Evolutionary conservation across 2,797 vertebrate species (phyloP).

Genomic region (Tenualosa ilisha): DNA sequence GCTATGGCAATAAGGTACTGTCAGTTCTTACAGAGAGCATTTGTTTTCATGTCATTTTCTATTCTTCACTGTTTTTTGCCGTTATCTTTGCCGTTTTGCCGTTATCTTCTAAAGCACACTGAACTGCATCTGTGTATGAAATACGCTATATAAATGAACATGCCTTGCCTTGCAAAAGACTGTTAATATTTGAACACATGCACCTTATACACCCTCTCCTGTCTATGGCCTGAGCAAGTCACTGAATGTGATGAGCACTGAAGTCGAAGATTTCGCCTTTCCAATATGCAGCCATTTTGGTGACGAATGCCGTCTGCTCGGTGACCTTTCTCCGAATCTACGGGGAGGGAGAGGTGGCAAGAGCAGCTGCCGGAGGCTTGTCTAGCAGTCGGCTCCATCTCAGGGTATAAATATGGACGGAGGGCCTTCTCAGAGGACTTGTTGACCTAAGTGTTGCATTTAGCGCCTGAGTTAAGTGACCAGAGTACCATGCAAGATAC

Average conservation of each 20-base stretch:
- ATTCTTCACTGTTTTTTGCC: no score
- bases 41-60: no score
- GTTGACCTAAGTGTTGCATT: conserved; percentile 8
- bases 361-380: not conserved
- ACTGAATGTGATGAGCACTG: not conserved
- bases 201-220: not conserved
- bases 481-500: not conserved
- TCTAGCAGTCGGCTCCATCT: not conserved
- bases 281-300: not conserved
- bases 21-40: no score
- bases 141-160: no score
- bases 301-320: not conserved
- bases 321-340: not conserved
- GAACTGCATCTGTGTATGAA: no score
- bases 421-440: not conserved
- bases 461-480: conserved; percentile 7
- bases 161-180: not conserved
- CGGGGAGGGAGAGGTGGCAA: not conserved
- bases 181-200: not conserved
- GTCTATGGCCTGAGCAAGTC: not conserved
- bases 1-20: not conserved
- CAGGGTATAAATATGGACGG: not conserved
- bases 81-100: no score
- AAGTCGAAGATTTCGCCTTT: not conserved
- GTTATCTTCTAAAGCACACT: no score